phyloP scores from a whole-genome alignment of 2,797 vertebrate genomes.

The Trichosurus vulpecula region DNA sequence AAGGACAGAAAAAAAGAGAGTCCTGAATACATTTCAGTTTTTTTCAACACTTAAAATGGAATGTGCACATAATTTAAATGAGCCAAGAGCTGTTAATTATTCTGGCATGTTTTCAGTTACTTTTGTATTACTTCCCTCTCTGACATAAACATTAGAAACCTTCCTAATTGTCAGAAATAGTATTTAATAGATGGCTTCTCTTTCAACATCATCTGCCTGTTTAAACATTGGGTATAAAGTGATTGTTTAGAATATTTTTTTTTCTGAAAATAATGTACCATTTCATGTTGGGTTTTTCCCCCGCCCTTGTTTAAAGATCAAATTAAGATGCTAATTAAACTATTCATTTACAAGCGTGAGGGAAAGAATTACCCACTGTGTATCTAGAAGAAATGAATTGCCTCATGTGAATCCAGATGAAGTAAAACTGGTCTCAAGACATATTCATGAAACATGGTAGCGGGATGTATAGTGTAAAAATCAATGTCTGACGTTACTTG shows the following conservation, averaged over 20 bases:
- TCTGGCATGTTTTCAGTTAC: constrained; percentile 76
- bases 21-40: constrained; percentile 56
- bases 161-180: constrained; percentile 75
- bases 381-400: constrained; percentile 72
- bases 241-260: constrained; percentile 74
- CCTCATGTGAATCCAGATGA: constrained; percentile 76
- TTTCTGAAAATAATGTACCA: constrained; percentile 55
- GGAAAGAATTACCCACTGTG: constrained; percentile 75
- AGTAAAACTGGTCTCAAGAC: constrained; percentile 61
- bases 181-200: constrained; percentile 69
- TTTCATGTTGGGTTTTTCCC: constrained; percentile 69
- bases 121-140: constrained; percentile 75
- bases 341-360: constrained; percentile 75
- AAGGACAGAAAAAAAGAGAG: constrained; percentile 58
- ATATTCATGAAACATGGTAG: constrained; percentile 51
- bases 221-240: constrained; percentile 62
- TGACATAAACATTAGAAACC: constrained; percentile 77
- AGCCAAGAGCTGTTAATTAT: constrained; percentile 78
- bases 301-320: constrained; percentile 71
- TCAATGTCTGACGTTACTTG: constrained; percentile 13
- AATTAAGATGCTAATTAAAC: constrained; percentile 81
- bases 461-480: constrained; percentile 17
- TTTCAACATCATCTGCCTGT: constrained; percentile 62
- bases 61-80: constrained; percentile 78
- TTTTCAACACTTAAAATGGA: constrained; percentile 71